Conservation (phyloP, 2,113 vertebrate genomes). For the Nothocercus julius region DNA sequence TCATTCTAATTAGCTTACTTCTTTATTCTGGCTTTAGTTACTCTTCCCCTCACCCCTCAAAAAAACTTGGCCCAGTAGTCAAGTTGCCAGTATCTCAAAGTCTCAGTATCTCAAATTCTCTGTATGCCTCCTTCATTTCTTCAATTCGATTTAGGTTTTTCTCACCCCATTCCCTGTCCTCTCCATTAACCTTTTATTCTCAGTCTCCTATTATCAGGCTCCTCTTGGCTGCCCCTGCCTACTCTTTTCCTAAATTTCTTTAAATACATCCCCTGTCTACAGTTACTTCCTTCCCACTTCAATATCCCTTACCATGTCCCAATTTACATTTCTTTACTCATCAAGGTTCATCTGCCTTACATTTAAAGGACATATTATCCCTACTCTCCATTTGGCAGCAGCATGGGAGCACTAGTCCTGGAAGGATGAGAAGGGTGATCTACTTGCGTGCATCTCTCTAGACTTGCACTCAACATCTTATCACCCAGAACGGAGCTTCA, state of each 20-base stretch:
- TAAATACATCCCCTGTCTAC: constrained; percentile 22
- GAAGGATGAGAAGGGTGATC: neutral
- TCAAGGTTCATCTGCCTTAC: neutral
- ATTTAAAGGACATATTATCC: neutral
- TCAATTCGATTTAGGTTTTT: neutral
- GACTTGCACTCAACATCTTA: neutral
- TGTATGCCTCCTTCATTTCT: neutral
- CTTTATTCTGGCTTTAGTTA: neutral
- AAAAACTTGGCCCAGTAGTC: neutral
- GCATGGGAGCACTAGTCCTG: neutral
- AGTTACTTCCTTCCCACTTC: neutral
- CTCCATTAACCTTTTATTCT: constrained; percentile 2
- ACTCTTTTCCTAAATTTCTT: constrained; percentile 31
- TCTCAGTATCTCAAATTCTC: too few species aligned
- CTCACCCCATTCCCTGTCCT: neutral
- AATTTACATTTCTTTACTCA: constrained; percentile 36
- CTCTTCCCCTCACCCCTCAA: neutral
- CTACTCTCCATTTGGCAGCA: neutral
- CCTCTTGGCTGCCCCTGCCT: neutral
- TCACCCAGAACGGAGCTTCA: neutral
- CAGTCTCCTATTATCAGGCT: neutral
- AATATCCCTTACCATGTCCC: neutral
- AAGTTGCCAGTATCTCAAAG: neutral
- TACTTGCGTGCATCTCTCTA: neutral
- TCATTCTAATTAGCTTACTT: neutral